These are phyloP conservation scores for Nebria salina DNA, from an alignment of 2,888 invertebrate genomes.

Conservation along the genomic window DNA sequence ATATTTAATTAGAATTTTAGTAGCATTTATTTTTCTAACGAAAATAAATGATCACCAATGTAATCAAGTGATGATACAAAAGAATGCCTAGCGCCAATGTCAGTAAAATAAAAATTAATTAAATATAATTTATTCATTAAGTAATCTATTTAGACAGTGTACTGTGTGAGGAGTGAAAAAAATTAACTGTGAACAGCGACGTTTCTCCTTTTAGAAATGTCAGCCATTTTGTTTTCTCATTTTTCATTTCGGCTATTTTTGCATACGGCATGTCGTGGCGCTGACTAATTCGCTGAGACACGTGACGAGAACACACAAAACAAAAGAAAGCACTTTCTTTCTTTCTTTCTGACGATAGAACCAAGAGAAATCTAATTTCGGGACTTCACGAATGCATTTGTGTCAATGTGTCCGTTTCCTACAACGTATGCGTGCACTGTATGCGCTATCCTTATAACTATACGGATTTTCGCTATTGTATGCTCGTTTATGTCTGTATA, in stretches of 20 bases:
- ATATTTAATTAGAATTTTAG: too few relatives aligned
- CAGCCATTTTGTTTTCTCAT: slow-evolving; percentile 28
- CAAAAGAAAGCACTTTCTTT: slow-evolving; percentile 30
- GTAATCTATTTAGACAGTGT: slow-evolving; percentile 41
- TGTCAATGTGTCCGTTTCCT: not conserved
- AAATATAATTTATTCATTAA: slow-evolving; percentile 44
- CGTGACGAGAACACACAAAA: slow-evolving; percentile 39
- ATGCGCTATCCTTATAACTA: too few relatives aligned
- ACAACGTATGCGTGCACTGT: not conserved
- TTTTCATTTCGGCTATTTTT: slow-evolving; percentile 17
- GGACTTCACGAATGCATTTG: not conserved
- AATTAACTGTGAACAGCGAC: not conserved
- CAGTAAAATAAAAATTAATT: slow-evolving; percentile 39
- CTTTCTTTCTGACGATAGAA: not conserved
- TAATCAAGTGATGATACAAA: not conserved
- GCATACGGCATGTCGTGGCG: slow-evolving; percentile 6
- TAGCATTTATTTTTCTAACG: not conserved
- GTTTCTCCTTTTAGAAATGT: slow-evolving; percentile 15
- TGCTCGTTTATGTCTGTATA: too few relatives aligned
- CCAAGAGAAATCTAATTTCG: slow-evolving; percentile 28
- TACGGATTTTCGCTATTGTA: too few relatives aligned
- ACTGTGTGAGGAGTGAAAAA: not conserved
- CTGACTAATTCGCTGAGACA: slow-evolving; percentile 33
- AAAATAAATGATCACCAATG: not conserved
- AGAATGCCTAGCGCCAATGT: not conserved